Evolutionary conservation across 2,888 invertebrate genomes (phyloP).

Genomic region (Torymus tubicola): DNA sequence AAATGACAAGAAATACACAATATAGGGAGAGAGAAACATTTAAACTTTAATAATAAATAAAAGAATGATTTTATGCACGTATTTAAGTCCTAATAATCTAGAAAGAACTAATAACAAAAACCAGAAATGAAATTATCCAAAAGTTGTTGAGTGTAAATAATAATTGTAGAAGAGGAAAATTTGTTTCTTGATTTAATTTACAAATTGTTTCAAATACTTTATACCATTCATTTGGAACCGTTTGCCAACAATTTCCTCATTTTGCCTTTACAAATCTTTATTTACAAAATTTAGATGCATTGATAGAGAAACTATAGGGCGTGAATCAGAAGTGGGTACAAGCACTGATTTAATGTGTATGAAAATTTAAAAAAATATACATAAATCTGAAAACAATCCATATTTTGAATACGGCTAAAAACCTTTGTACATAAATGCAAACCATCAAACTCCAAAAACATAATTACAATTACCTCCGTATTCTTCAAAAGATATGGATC

Average conservation of each 20-base stretch:
- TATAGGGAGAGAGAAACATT: too few species aligned
- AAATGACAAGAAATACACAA: not conserved
- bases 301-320: not conserved
- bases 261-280: conserved; percentile 19
- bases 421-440: too few species aligned
- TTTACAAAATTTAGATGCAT: conserved; percentile 36
- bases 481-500: not conserved
- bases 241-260: conserved; percentile 10
- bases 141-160: not conserved
- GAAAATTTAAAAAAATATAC: conserved; percentile 35
- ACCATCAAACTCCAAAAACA: too few species aligned
- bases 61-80: too few species aligned
- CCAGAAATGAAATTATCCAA: not conserved
- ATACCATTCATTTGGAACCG: too few species aligned
- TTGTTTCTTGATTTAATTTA: not conserved
- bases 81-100: too few species aligned
- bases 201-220: too few species aligned
- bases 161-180: conserved; percentile 10
- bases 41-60: too few species aligned
- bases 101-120: not conserved
- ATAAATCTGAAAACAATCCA: conserved; percentile 27
- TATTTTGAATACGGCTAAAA: not conserved
- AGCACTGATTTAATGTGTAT: conserved; percentile 23
- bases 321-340: conserved; percentile 17
- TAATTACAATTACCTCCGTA: too few species aligned